These are phyloP conservation scores for Pheosia tremula DNA, from an alignment of 2,888 invertebrate genomes.

Conservation along the genomic window DNA sequence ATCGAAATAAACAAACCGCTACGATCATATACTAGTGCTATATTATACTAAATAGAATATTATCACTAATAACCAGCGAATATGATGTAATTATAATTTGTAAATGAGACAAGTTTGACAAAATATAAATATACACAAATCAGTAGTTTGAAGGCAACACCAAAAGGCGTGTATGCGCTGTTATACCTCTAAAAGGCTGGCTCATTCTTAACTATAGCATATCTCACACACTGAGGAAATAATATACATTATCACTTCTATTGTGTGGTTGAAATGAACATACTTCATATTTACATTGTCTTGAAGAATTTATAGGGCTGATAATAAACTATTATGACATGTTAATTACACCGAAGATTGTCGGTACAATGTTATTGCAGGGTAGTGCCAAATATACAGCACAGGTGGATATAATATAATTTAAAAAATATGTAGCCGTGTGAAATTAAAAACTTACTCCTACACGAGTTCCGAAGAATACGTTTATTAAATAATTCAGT, in stretches of 20 bases:
- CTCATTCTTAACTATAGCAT: constrained; percentile 50
- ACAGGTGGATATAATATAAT: constrained; percentile 27
- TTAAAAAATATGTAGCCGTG: constrained; percentile 27
- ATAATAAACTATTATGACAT: constrained; percentile 27
- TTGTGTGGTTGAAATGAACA: constrained; percentile 45
- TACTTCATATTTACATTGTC: constrained; percentile 70
- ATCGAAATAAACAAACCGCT: constrained; percentile 25
- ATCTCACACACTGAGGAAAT: constrained; percentile 49
- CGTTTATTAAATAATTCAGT: constrained; percentile 46
- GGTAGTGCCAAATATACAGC: constrained; percentile 36
- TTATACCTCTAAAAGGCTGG: constrained; percentile 46
- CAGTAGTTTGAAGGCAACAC: constrained; percentile 17
- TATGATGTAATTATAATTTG: constrained; percentile 8
- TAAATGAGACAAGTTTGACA: constrained; percentile 39
- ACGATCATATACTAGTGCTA: constrained; percentile 9
- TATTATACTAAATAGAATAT: background rate
- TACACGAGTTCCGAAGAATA: constrained; percentile 41
- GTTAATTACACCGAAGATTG: background rate
- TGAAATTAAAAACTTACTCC: constrained; percentile 31
- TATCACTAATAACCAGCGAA: constrained; percentile 10
- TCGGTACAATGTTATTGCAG: constrained; percentile 2
- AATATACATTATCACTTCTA: constrained; percentile 68
- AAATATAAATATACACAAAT: constrained; percentile 27
- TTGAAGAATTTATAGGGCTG: constrained; percentile 28
- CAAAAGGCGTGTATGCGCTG: constrained; percentile 17